Conservation (phyloP, 2,888 invertebrate species). For the Pteria penguin region DNA sequence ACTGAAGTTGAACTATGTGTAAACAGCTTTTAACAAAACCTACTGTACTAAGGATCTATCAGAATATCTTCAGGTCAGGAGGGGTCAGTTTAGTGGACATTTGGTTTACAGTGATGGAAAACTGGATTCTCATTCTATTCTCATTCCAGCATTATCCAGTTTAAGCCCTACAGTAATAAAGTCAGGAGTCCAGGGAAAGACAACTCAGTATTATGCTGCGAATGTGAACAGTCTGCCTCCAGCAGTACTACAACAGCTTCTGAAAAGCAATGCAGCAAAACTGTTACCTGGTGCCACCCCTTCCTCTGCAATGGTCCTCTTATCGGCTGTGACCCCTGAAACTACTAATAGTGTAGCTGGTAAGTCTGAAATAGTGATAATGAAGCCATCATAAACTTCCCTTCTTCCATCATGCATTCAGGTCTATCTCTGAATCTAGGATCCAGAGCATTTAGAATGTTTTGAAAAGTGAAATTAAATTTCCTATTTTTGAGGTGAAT, state of each 20-base stretch:
- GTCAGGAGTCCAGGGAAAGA: not conserved
- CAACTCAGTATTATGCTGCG: slow-evolving; percentile 54
- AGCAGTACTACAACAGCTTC: slow-evolving; percentile 67
- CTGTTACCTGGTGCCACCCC: slow-evolving; percentile 59
- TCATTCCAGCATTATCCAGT: not conserved
- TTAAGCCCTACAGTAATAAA: not conserved
- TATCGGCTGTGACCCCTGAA: slow-evolving; percentile 30
- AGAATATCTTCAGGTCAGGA: no score
- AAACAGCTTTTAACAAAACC: no score
- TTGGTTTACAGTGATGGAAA: no score
- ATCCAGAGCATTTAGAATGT: no score
- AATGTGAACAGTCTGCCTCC: slow-evolving; percentile 65
- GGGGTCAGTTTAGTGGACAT: no score
- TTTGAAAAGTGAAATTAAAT: no score
- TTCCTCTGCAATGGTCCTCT: slow-evolving; percentile 29
- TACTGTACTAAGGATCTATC: no score
- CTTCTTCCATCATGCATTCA: no score
- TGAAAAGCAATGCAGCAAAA: slow-evolving; percentile 66
- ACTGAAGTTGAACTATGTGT: no score
- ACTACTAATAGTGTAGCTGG: slow-evolving; percentile 13
- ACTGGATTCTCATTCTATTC: not conserved
- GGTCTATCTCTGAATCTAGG: no score
- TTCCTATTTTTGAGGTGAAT: no score
- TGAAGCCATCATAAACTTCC: no score
- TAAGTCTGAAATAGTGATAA: not conserved